Conservation (phyloP, 2,888 invertebrate species). For the Ligdia adustata region DNA sequence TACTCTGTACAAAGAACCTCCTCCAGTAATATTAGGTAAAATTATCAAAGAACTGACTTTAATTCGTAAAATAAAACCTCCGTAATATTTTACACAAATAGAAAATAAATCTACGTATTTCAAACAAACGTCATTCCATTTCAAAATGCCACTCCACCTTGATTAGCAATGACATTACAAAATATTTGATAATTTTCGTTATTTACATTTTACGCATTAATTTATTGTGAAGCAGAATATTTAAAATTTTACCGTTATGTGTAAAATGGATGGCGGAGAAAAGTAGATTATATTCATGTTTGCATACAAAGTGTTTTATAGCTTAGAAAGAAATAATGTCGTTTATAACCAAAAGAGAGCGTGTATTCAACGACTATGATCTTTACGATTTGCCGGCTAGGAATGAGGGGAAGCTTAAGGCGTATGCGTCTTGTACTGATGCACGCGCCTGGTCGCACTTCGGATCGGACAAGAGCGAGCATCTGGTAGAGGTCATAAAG, state of each 20-base stretch:
- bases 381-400: conserved; percentile 69
- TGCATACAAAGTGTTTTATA: conserved; percentile 54
- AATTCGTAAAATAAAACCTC: no score
- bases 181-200: conserved; percentile 68
- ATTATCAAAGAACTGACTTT: no score
- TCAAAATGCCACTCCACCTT: conserved; percentile 58
- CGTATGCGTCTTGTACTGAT: conserved; percentile 82
- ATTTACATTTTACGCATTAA: conserved; percentile 63
- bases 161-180: conserved; percentile 74
- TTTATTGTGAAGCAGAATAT: conserved; percentile 51
- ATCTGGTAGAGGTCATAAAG: conserved; percentile 82
- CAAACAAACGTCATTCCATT: conserved; percentile 65
- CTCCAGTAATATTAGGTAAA: no score
- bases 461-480: conserved; percentile 80
- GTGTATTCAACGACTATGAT: conserved; percentile 76
- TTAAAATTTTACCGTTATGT: conserved; percentile 62
- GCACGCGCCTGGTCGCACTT: conserved; percentile 84
- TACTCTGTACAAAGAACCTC: no score
- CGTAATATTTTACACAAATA: no score
- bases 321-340: conserved; percentile 65
- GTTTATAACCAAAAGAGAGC: conserved; percentile 78
- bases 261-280: conserved; percentile 69
- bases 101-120: conserved; percentile 38
- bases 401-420: conserved; percentile 83
- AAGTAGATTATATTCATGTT: conserved; percentile 56